These are phyloP conservation scores for Scatophagus argus DNA, from an alignment of 2,113 vertebrate genomes.

Conservation along the genomic window DNA sequence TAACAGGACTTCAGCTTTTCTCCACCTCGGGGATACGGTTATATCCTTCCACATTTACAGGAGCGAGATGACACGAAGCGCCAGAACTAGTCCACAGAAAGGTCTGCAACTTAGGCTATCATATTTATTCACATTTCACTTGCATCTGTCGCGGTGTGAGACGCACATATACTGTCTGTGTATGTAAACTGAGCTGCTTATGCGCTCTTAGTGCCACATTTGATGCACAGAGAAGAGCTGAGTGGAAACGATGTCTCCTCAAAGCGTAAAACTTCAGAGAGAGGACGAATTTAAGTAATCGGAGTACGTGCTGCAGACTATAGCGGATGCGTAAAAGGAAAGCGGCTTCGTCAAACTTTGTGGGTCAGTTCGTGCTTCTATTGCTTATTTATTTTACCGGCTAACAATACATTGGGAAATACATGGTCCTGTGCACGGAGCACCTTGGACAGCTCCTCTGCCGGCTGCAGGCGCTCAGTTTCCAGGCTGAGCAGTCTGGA, in stretches of 20 bases:
- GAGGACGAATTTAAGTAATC: background rate
- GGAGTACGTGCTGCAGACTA: slow-evolving; percentile 4
- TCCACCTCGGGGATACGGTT: slow-evolving; percentile 24
- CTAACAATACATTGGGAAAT: background rate
- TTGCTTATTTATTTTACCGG: background rate
- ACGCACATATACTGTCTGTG: background rate
- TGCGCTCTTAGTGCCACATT: slow-evolving; percentile 32
- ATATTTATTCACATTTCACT: slow-evolving; percentile 22
- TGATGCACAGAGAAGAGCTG: slow-evolving; percentile 17
- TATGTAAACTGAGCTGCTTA: background rate
- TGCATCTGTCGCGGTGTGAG: background rate
- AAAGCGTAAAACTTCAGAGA: slow-evolving; percentile 66
- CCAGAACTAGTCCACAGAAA: slow-evolving; percentile 47
- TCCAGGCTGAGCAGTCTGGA: slow-evolving; percentile 40
- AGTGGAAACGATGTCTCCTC: slow-evolving; percentile 23
- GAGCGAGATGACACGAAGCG: too few relatives aligned
- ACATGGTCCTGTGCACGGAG: background rate
- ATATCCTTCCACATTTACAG: slow-evolving; percentile 7
- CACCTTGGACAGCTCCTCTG: slow-evolving; percentile 73
- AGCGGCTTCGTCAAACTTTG: slow-evolving; percentile 31
- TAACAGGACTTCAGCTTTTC: slow-evolving; percentile 19
- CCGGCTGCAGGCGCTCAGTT: slow-evolving; percentile 44
- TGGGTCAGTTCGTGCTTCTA: background rate
- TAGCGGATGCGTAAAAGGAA: background rate
- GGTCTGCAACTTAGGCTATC: slow-evolving; percentile 66